Base-by-base conservation (phyloP, 2,113 vertebrate species). In the Siphamia tubifer region DNA sequence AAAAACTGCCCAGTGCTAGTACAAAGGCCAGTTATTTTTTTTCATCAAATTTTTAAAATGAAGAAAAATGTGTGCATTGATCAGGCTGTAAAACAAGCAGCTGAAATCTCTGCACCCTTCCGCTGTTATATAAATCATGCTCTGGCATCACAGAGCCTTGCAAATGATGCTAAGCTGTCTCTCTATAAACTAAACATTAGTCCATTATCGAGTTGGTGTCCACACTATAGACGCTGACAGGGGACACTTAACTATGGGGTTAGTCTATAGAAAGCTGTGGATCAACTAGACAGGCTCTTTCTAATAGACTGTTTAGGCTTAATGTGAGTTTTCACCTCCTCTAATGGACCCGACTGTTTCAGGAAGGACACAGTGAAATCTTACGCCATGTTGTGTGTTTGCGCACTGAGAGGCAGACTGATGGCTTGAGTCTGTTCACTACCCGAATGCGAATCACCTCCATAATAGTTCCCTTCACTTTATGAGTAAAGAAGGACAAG, bases 321-420 rank as follows among this genome's bases (percentile, higher is more conserved):
- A 78, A 83, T 85, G 74, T 49, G 70, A 43, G 66, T 54, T 70
- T 72, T 88, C 74, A 82, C 70, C 73, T 82, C 73, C 28, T 69
- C 47, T 80, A 80, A 83, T 86, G 53, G 67, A 44, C 28, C 28
- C 4, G 19, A 40, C 67, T 80, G 63, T 56, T 42, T 5, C 63
- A 24, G 39, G 60, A 81, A 86, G 85, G 81, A 76, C 69, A 76
- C 49, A 0, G 6, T 39, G 17, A 60, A 28, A 38, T 75, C 54
- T 62, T 43, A 34, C 52, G 76, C 39, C 1, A 17, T 43, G 35
- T 17, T 43, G 23, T 74, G 71, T 81, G 74, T 36, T 42, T 36
- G 51, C 2, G 1, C 58, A 28, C 0, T 4, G 35, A n/a, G 35
- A 65, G 24, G 31, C 38, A 39, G 65, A 74, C 75, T 47, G 77